Evolutionary conservation across 2,888 invertebrate species (phyloP).

Genomic region (Pasiphila rectangulata): DNA sequence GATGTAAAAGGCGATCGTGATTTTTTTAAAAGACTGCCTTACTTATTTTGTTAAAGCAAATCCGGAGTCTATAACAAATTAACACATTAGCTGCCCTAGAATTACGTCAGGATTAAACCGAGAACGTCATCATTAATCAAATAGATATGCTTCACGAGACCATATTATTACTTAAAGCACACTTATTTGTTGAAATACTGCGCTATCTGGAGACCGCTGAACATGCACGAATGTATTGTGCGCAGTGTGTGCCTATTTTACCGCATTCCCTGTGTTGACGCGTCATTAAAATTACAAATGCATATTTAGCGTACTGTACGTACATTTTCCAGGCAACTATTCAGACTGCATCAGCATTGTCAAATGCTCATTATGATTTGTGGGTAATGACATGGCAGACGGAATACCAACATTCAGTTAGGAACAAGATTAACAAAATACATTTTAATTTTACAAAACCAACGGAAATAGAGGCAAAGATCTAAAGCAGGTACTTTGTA

Average conservation of each 20-base stretch:
- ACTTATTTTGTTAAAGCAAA: too few species aligned
- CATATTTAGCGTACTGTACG: conserved; percentile 4
- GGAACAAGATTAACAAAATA: neutral
- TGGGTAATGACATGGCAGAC: neutral
- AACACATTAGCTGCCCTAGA: too few species aligned
- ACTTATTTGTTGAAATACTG: conserved; percentile 14
- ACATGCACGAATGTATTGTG: conserved; percentile 20
- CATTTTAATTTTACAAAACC: too few species aligned
- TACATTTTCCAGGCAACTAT: conserved; percentile 4
- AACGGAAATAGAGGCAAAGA: too few species aligned
- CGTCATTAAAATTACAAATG: conserved; percentile 23
- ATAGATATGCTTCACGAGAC: conserved; percentile 6
- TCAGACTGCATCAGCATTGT: neutral
- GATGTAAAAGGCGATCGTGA: too few species aligned
- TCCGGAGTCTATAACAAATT: too few species aligned
- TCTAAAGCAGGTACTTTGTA: too few species aligned
- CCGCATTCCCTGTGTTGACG: conserved; percentile 20
- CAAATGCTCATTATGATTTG: neutral
- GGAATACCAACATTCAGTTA: neutral
- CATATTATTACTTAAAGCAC: conserved; percentile 19
- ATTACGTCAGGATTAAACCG: conserved; percentile 1
- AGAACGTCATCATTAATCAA: conserved; percentile 7
- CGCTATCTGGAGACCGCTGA: conserved; percentile 19
- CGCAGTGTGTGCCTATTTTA: conserved; percentile 1
- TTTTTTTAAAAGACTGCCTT: too few species aligned